Evolutionary conservation across 1,140 invertebrate species (phyloP).

Genomic region (Myzus persicae): DNA sequence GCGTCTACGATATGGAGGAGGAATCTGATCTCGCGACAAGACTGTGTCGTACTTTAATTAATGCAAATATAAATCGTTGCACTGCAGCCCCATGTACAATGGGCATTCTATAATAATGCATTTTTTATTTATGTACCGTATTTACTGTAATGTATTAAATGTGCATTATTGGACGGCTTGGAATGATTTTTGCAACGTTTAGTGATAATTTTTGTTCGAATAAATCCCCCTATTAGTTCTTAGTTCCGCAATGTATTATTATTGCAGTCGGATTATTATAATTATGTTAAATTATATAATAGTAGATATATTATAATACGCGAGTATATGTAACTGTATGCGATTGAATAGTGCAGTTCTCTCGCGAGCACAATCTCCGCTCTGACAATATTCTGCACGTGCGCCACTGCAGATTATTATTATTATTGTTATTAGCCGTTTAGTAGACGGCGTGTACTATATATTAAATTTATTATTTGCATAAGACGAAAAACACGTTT

Average conservation of each 20-base stretch:
- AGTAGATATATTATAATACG: background rate
- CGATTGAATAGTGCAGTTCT: background rate
- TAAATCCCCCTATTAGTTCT: background rate
- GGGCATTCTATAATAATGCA: background rate
- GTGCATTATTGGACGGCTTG: background rate
- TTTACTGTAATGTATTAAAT: background rate
- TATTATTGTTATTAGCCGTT: background rate
- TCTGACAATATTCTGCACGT: background rate
- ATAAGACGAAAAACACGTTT: slow-evolving; percentile 4
- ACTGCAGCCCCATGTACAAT: background rate
- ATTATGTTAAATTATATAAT: background rate
- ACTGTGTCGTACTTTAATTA: background rate
- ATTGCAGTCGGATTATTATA: background rate
- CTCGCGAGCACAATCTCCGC: background rate
- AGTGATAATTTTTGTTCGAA: background rate
- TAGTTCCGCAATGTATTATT: background rate
- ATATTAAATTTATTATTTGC: slow-evolving; percentile 15
- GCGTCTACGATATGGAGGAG: background rate
- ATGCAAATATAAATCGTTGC: background rate
- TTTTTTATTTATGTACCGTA: background rate
- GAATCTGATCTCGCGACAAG: background rate
- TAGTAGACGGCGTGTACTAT: background rate
- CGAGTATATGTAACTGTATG: background rate
- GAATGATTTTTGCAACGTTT: background rate
- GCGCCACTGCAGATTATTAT: background rate